phyloP scores from a whole-genome alignment of 2,113 vertebrate genomes.

The Neoarius graeffei region DNA sequence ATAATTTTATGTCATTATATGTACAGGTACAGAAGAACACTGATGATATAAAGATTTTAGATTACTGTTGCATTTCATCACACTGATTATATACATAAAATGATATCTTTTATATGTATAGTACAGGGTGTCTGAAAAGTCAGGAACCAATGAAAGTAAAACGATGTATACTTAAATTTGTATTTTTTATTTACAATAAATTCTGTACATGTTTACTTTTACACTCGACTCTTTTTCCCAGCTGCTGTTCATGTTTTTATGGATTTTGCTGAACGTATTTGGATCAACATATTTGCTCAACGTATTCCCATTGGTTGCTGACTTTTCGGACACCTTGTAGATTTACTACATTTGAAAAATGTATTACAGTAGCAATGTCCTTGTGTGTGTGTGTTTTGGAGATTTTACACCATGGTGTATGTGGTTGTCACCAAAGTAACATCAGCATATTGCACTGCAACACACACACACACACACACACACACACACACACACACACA shows the following conservation, averaged over 20 bases:
- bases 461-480: background rate
- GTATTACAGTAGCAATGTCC: background rate
- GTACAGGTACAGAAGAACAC: background rate
- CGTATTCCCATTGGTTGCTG: background rate
- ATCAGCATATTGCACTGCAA: background rate
- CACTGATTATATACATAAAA: background rate
- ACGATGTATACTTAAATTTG: background rate
- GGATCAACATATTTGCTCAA: background rate
- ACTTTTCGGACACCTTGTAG: background rate
- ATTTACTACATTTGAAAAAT: background rate
- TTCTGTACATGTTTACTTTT: background rate
- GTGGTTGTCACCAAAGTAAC: background rate
- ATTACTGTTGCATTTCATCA: background rate
- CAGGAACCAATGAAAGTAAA: background rate
- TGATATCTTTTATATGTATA: background rate
- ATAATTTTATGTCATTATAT: background rate
- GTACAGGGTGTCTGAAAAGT: background rate
- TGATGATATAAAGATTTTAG: background rate
- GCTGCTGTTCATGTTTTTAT: background rate
- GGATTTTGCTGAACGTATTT: too few relatives aligned
- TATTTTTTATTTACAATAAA: background rate
- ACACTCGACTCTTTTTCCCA: background rate
- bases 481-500: background rate
- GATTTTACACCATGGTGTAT: conserved; percentile 17
- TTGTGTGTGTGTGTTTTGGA: background rate